Evolutionary conservation across 1,140 invertebrate species (phyloP).

Genomic region (Trichomalopsis sarcophagae): DNA sequence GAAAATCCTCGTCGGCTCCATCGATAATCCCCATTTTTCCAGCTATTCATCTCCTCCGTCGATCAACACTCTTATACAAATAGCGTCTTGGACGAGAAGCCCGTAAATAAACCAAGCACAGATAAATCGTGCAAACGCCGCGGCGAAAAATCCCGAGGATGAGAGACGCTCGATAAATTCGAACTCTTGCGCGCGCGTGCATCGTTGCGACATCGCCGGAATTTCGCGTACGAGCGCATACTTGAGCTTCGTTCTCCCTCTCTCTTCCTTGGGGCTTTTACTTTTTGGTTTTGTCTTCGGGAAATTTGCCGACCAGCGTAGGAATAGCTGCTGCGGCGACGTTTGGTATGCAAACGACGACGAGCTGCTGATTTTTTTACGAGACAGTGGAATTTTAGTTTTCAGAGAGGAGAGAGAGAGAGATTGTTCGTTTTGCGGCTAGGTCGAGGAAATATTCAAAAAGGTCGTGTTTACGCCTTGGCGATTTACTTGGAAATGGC

Average conservation of each 20-base stretch:
- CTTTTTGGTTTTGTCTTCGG: background rate
- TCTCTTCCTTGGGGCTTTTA: background rate
- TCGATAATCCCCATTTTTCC: background rate
- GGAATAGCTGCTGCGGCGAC: background rate
- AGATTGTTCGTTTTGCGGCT: no score
- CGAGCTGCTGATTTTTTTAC: conserved; percentile 3
- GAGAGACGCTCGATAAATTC: conserved; percentile 1
- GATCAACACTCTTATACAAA: background rate
- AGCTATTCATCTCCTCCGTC: background rate
- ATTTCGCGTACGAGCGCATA: background rate
- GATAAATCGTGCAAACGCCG: conserved; percentile 15
- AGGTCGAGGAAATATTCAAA: background rate
- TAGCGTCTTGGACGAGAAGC: background rate
- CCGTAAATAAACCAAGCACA: conserved; percentile 2
- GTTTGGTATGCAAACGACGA: background rate
- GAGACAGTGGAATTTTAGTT: background rate
- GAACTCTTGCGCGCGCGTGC: background rate
- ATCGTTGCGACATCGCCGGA: conserved; percentile 1
- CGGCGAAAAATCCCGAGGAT: background rate
- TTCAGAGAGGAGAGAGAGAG: background rate
- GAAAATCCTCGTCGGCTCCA: background rate
- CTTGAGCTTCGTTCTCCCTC: background rate
- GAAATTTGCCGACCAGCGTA: background rate
- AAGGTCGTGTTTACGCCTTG: background rate
- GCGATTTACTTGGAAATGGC: background rate